Evolutionary conservation across 2,113 vertebrate species (phyloP).

Genomic region (Pipa parva): DNA sequence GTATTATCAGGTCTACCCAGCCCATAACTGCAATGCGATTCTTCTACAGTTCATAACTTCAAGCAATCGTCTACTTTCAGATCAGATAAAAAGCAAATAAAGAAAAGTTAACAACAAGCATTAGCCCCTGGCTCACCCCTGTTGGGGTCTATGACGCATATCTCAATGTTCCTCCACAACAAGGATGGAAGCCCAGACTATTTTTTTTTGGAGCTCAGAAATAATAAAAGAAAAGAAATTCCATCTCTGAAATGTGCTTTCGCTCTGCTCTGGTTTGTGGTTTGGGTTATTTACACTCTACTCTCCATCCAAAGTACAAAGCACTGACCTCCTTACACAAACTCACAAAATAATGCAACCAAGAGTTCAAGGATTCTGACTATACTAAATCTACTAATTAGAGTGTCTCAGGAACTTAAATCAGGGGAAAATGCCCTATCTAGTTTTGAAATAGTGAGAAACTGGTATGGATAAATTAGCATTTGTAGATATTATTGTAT

Average conservation of each 20-base stretch:
- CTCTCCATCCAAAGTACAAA: background rate
- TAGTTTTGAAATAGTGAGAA: too few relatives aligned
- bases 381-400: too few relatives aligned
- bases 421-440: too few relatives aligned
- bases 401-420: too few relatives aligned
- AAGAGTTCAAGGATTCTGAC: background rate
- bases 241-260: constrained; percentile 6
- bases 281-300: background rate
- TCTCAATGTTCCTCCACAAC: background rate
- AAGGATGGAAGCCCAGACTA: constrained; percentile 8
- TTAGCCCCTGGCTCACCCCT: background rate
- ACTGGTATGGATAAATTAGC: too few relatives aligned
- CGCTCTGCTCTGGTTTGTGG: constrained; percentile 4
- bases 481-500: too few relatives aligned
- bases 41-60: background rate
- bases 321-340: background rate
- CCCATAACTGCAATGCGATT: background rate
- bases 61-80: background rate
- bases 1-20: background rate
- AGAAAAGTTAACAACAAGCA: background rate
- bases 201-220: background rate
- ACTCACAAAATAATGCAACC: background rate
- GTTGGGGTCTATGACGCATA: background rate
- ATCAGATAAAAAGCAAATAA: background rate
- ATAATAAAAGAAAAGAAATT: constrained; percentile 1